Base-by-base conservation (phyloP, 2,113 vertebrate species). In the Muntiacus muntjak region DNA sequence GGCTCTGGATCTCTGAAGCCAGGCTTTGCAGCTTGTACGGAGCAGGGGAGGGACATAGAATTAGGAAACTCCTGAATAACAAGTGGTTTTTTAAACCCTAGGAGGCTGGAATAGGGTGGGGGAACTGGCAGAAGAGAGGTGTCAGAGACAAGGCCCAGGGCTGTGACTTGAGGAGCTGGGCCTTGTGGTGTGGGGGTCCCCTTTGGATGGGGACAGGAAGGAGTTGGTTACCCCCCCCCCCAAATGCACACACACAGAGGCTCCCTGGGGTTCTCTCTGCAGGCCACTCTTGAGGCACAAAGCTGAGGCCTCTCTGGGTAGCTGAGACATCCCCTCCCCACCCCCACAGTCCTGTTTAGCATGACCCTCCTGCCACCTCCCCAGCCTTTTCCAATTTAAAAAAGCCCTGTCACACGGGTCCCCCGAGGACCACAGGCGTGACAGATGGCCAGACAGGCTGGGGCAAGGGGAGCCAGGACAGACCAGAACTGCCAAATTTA, bases 391-490 rank as follows among this genome's bases (percentile, higher is more conserved):
- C 76, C 57, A 88, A 50, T 97, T 81, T 52, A 55, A 93, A 95
- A 95, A 90, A 86, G 60, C 55, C 36, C 43, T 64, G 52, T 86
- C 93, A 76, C 88, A 83, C 33, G 0, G 2, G 81, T 60, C 71
- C 71, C 79, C 82, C 10, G 2, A 96, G 90, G 96, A 90, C 93
- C 60, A 36, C 54, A 85, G 86, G 36, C 64, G 47, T 92, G 62
- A 98, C 95, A 96, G 97, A 96, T 97, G 96, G 94, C 85, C 88
- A 86, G 90, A 96, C 90, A 90, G 87, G 36, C 97, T 50, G 1
- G 2, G 67, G 87, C 71, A 71, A 60, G 87, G 83, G 91, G 52
- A n/a, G 25, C 74, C 1, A 40, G 88, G 74, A 79, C 58, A 76
- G 93, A 93, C 60, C 13, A 45, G 64, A 87, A 74, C 33, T 23